Evolutionary conservation across 2,888 invertebrate species (phyloP).

Genomic region (Heteromurus nitidus): DNA sequence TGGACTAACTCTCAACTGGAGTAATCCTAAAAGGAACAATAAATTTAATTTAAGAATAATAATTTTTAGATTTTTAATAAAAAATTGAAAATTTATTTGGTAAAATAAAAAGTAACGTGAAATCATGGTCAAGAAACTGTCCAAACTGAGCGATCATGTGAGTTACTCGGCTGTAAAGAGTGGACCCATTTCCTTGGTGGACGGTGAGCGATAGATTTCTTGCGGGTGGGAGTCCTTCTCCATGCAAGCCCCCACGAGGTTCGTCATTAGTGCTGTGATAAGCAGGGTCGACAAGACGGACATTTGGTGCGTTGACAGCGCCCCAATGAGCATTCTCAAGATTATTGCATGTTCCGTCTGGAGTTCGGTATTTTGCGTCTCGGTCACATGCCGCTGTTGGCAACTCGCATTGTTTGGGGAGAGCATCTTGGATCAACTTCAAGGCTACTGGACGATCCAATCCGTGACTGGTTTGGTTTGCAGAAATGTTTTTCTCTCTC

Average conservation of each 20-base stretch:
- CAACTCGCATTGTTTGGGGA: conserved; percentile 39
- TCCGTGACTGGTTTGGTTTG: background rate
- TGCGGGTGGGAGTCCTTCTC: conserved; percentile 82
- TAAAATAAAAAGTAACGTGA: too few species aligned
- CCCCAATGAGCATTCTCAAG: conserved; percentile 73
- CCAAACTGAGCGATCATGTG: conserved; percentile 72
- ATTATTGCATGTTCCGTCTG: conserved; percentile 74
- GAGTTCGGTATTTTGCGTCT: conserved; percentile 67
- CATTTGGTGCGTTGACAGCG: conserved; percentile 43
- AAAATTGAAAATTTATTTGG: too few species aligned
- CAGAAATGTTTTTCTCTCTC: too few species aligned
- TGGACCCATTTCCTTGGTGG: conserved; percentile 80
- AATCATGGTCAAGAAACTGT: conserved; percentile 66
- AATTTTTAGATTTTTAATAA: too few species aligned
- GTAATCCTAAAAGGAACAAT: too few species aligned
- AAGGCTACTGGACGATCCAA: background rate
- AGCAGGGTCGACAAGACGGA: conserved; percentile 72
- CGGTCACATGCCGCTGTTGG: conserved; percentile 36
- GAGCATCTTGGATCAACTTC: background rate
- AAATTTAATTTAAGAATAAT: too few species aligned
- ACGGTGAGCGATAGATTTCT: conserved; percentile 84
- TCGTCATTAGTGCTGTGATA: conserved; percentile 72
- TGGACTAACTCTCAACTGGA: too few species aligned
- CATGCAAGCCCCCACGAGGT: conserved; percentile 78
- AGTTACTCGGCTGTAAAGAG: conserved; percentile 75